Evolutionary conservation across 2,113 vertebrate genomes (phyloP).

Genomic region (Chamaetylas fuelleborni): DNA sequence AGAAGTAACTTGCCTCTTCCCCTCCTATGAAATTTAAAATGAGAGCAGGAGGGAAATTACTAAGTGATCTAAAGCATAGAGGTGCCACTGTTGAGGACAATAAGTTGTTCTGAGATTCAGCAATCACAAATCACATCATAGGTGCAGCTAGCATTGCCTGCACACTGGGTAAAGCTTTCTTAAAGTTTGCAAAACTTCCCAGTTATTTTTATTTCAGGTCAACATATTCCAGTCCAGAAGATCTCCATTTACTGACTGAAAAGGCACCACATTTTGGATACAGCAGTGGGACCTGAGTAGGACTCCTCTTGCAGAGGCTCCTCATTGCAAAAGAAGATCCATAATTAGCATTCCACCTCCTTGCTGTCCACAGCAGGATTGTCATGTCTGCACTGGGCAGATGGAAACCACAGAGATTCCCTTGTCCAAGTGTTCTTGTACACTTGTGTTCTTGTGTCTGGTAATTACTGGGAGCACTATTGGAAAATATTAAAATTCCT

Average conservation of each 20-base stretch:
- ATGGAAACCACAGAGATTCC: background rate
- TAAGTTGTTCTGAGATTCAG: background rate
- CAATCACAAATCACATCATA: background rate
- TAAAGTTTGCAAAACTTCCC: background rate
- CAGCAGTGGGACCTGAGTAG: background rate
- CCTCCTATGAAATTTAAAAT: background rate
- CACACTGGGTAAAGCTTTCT: background rate
- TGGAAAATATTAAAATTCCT: background rate
- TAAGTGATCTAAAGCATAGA: background rate
- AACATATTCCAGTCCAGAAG: background rate
- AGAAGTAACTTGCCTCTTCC: background rate
- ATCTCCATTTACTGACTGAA: background rate
- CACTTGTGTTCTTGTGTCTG: too few species aligned
- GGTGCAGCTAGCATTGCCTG: background rate
- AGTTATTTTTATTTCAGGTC: background rate
- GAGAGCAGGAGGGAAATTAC: background rate
- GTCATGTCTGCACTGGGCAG: background rate
- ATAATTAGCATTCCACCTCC: background rate
- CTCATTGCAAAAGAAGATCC: background rate
- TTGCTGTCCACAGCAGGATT: background rate
- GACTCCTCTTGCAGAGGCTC: background rate
- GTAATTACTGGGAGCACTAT: background rate
- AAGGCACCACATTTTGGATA: background rate
- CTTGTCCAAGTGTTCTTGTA: background rate
- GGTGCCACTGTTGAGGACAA: background rate